These are phyloP conservation scores for Aradus depressus DNA, from an alignment of 2,888 invertebrate species.

Conservation along the genomic window DNA sequence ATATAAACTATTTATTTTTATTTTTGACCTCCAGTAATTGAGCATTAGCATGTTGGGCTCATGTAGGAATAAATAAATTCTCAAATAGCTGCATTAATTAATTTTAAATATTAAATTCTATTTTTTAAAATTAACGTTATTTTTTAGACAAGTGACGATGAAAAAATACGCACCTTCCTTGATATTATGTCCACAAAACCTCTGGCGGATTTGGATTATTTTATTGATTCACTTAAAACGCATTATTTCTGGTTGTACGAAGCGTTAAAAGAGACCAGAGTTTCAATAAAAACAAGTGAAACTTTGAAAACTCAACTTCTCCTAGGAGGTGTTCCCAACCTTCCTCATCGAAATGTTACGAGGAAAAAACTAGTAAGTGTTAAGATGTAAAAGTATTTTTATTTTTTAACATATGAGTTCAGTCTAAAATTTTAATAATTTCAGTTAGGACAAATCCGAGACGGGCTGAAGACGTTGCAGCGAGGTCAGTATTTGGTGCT, in stretches of 20 bases:
- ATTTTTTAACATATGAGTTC: not conserved
- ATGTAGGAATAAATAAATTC: too few species aligned
- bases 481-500: conserved; percentile 50
- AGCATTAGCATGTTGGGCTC: too few species aligned
- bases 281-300: not conserved
- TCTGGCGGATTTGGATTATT: conserved; percentile 9
- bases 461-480: conserved; percentile 40
- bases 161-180: conserved; percentile 21
- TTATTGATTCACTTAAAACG: conserved; percentile 18
- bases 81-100: too few species aligned
- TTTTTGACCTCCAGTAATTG: too few species aligned
- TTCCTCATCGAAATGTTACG: conserved; percentile 45
- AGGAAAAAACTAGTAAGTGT: conserved; percentile 42
- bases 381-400: not conserved
- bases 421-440: conserved; percentile 23
- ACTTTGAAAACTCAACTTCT: conserved; percentile 34
- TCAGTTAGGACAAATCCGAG: conserved; percentile 43
- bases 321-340: conserved; percentile 46
- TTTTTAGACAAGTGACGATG: conserved; percentile 19
- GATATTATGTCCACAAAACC: conserved; percentile 22
- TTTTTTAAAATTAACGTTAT: not conserved
- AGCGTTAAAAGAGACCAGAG: not conserved
- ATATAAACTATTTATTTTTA: too few species aligned
- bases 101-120: not conserved
- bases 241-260: conserved; percentile 27